A percentile compares a stretch with the other conserved stretches of the same genome.
Evolutionary conservation across 2,113 vertebrate species (phyloP).

Genomic region (Anthoscopus minutus): DNA sequence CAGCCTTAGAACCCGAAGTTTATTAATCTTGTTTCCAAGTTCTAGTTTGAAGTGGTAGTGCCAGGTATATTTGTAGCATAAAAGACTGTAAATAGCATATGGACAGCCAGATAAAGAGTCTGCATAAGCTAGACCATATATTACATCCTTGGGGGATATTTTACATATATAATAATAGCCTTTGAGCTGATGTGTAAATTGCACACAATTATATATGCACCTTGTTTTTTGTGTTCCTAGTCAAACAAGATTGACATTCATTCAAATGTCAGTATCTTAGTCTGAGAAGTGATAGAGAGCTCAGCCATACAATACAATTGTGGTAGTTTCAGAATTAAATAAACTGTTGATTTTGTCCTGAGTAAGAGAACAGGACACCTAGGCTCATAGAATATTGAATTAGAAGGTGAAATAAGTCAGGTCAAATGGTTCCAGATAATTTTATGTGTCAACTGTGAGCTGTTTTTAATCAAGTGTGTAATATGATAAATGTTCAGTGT

Average conservation of each 20-base stretch:
- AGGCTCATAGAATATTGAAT: not conserved
- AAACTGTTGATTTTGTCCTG: not conserved
- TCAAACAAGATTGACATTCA: not conserved
- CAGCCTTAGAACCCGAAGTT: not conserved
- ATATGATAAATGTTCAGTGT: not conserved
- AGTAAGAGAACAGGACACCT: not conserved
- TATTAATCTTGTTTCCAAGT: not conserved
- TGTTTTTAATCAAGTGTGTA: not conserved
- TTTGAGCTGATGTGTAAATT: not conserved
- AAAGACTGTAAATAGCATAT: constrained; percentile 1
- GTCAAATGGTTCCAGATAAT: not conserved
- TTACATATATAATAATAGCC: not conserved
- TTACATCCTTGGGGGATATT: not conserved
- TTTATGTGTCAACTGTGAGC: not conserved
- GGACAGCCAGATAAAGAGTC: not conserved
- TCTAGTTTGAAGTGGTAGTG: not conserved
- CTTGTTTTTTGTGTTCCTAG: not conserved
- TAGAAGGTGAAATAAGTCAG: not conserved
- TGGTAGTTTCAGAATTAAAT: not conserved
- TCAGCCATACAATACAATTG: not conserved
- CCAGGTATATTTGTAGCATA: not conserved
- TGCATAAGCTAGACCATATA: not conserved
- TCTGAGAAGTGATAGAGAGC: not conserved
- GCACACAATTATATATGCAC: not conserved
- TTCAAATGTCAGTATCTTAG: not conserved